Percentiles rank a stretch among this genome's conserved stretches.
Evolutionary conservation across 1,140 invertebrate genomes (phyloP).

Genomic region (Physella acuta): DNA sequence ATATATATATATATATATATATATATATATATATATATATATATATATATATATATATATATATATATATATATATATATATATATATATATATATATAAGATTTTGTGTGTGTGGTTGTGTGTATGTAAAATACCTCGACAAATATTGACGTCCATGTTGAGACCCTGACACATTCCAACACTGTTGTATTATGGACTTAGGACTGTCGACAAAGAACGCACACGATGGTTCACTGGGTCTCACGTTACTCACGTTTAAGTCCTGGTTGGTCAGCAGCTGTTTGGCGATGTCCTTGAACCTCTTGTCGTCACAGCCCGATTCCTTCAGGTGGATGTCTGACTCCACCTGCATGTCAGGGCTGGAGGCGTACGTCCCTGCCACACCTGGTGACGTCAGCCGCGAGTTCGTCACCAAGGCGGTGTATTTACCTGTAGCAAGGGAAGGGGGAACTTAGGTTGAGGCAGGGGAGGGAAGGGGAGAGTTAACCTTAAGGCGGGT

Average conservation of each 20-base stretch:
- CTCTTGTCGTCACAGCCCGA: not conserved
- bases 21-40: not conserved
- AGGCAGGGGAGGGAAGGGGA: too few relatives aligned
- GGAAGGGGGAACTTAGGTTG: too few relatives aligned
- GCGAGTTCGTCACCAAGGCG: not conserved
- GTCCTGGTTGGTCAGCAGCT: not conserved
- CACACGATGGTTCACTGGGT: too few relatives aligned
- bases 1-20: not conserved
- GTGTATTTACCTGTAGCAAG: not conserved
- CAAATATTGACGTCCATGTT: too few relatives aligned
- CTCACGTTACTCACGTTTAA: constrained; percentile 12
- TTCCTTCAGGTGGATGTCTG: constrained; percentile 8
- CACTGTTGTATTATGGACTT: too few relatives aligned
- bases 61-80: not conserved
- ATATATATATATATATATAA: not conserved
- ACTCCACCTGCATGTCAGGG: constrained; percentile 13
- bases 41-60: not conserved
- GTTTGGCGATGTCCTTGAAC: not conserved
- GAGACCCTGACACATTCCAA: too few relatives aligned
- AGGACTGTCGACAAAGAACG: too few relatives aligned
- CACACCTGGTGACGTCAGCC: constrained; percentile 7
- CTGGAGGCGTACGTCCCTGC: constrained; percentile 1
- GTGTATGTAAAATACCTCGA: too few relatives aligned
- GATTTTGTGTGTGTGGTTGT: too few relatives aligned
- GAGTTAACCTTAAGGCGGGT: too few relatives aligned